phyloP scores from a whole-genome alignment of 2,888 invertebrate species.

The Eupithecia centaureata region DNA sequence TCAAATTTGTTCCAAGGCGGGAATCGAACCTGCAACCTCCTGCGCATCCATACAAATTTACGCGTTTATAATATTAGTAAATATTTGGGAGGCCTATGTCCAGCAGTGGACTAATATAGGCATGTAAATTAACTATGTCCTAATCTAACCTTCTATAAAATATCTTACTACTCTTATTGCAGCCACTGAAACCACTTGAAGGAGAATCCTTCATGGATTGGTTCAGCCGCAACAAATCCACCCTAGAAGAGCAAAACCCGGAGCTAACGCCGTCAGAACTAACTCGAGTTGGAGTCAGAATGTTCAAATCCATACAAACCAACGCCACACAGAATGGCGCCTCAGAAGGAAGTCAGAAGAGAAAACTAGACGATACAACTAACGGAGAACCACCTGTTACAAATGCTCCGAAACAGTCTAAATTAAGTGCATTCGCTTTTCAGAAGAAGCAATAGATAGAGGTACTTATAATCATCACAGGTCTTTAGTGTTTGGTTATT shows the following conservation, averaged over 20 bases:
- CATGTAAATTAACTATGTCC: too few species aligned
- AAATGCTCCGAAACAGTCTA: constrained; percentile 75
- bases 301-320: constrained; percentile 75
- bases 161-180: constrained; percentile 24
- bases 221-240: constrained; percentile 83
- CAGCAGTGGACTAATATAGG: too few species aligned
- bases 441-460: constrained; percentile 61
- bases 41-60: too few species aligned
- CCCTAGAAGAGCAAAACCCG: constrained; percentile 83
- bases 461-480: not conserved
- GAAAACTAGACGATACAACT: constrained; percentile 63
- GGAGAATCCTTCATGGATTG: constrained; percentile 85
- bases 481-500: not conserved
- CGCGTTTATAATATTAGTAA: too few species aligned
- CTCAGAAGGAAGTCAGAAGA: constrained; percentile 60
- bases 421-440: constrained; percentile 78
- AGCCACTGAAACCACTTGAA: constrained; percentile 66
- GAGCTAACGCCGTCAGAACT: constrained; percentile 81
- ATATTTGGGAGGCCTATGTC: too few species aligned
- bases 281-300: constrained; percentile 80
- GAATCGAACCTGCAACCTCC: too few species aligned
- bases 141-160: not conserved
- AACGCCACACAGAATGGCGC: constrained; percentile 39
- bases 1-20: too few species aligned
- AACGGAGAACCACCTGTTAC: constrained; percentile 56